A percentile compares a stretch with the other conserved stretches of the same genome.
Conservation (phyloP, 2,113 vertebrate genomes). For the Silurus asotus region DNA sequence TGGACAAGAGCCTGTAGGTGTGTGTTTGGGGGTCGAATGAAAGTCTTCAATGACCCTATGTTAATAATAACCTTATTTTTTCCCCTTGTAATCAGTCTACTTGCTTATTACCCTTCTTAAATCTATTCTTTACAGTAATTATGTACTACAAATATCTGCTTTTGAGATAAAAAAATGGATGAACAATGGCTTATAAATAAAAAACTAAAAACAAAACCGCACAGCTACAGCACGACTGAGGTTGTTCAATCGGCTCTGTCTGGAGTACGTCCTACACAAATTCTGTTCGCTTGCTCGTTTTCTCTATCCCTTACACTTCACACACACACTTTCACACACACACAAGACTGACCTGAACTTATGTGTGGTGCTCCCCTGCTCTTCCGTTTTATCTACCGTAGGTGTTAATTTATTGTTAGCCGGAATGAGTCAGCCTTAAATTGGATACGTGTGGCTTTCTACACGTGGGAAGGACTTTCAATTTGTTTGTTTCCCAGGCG, state of each 20-base stretch:
- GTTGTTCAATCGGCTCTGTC: slow-evolving; percentile 29
- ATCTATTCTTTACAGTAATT: not conserved
- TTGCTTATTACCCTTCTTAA: not conserved
- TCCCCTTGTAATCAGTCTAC: no score
- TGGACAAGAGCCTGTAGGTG: slow-evolving; percentile 21
- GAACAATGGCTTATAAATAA: slow-evolving; percentile 1
- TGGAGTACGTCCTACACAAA: slow-evolving; percentile 46
- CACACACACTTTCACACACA: slow-evolving; percentile 28
- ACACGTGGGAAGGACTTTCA: not conserved
- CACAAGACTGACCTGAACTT: not conserved
- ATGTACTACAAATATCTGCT: not conserved
- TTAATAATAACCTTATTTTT: not conserved
- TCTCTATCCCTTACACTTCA: slow-evolving; percentile 10
- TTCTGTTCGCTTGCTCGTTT: slow-evolving; percentile 7
- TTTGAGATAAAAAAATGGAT: not conserved
- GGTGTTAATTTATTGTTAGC: slow-evolving; percentile 11
- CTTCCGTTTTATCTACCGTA: not conserved
- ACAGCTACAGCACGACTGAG: not conserved
- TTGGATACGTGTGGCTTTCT: not conserved
- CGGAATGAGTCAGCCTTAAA: slow-evolving; percentile 10
- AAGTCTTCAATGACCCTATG: not conserved
- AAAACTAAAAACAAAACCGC: no score
- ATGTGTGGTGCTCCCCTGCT: not conserved
- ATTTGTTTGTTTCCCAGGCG: not conserved
- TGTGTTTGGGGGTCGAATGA: slow-evolving; percentile 10